Base-by-base conservation (phyloP, 2,113 vertebrate species). In the Macquaria ambigua region DNA sequence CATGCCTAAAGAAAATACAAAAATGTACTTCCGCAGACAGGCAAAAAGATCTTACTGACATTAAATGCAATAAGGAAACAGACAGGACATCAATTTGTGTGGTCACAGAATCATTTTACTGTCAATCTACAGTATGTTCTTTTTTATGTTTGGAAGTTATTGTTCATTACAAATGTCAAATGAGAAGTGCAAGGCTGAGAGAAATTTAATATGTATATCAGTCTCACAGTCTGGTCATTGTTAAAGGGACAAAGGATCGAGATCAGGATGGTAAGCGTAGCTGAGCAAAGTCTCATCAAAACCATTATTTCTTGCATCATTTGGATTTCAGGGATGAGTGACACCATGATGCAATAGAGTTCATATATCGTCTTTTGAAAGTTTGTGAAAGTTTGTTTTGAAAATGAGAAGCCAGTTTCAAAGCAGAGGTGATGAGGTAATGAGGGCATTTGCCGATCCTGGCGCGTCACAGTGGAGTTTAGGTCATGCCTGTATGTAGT, bases 31-130 rank as follows among this genome's bases (percentile, higher is more conserved):
- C 77, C 43, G 8, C 31, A 77, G 43, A 56, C 15, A n/a, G 76
- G 52, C 83, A 79, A 86, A 86, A 82, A 77, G 11, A 70, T 78
- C 61, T 74, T 8, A 71, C 11, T 59, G 61, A 68, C 14, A 50
- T 67, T 48, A 79, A 83, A 90, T 78, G 93, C 94, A 94, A 93
- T 92, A 94, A 87, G 80, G 86, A 83, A 85, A 67, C 6, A 56
- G 48, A 78, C 31, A 70, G 58, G 25, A 69, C 11, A 11, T 74
- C 31, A 3, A 20, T 68, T 50, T 74, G 41, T 81, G 63, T 82
- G 62, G 78, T 64, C 48, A 62, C 20, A 16, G 69, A 72, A 23
- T 84, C 10, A 25, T 88, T 77, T 88, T 78, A 55, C 77, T 62
- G 39, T 67, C 53, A 62, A 28, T 69, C 53, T 78, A 25, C 64